phyloP scores from a whole-genome alignment of 2,113 vertebrate genomes.

The Melanotaenia duboulayi region DNA sequence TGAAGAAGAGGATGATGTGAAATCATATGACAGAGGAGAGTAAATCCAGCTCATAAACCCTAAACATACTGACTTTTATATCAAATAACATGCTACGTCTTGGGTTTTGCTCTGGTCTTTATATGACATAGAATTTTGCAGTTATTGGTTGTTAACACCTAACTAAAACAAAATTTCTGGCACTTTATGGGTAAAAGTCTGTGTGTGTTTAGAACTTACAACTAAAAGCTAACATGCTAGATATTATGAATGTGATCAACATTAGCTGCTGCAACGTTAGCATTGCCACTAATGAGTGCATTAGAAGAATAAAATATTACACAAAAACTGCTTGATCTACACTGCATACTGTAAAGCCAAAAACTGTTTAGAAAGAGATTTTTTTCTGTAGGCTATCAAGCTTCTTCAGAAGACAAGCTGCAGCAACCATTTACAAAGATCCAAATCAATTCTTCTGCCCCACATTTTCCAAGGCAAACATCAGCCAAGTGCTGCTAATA shows the following conservation, averaged over 20 bases:
- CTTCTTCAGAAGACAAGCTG: no score
- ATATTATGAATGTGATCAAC: not conserved
- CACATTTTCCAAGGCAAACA: no score
- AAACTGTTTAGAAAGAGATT: not conserved
- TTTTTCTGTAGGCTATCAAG: no score
- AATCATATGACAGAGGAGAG: constrained; percentile 48
- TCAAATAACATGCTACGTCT: constrained; percentile 11
- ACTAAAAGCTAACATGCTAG: not conserved
- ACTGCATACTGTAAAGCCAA: not conserved
- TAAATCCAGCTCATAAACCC: constrained; percentile 27
- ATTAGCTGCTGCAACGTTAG: not conserved
- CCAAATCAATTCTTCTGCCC: no score
- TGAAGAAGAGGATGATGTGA: constrained; percentile 47
- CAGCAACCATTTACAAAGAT: no score
- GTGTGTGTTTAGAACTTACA: not conserved
- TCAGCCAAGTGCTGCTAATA: no score
- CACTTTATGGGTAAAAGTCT: not conserved
- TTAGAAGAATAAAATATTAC: not conserved
- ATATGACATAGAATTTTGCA: constrained; percentile 5
- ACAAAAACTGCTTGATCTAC: not conserved
- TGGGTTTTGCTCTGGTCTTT: constrained; percentile 5
- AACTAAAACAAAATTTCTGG: not conserved
- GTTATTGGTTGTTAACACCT: not conserved
- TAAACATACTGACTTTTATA: constrained; percentile 37
- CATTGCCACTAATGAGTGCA: not conserved